phyloP scores from a whole-genome alignment of 2,113 vertebrate genomes.

The Meles meles region DNA sequence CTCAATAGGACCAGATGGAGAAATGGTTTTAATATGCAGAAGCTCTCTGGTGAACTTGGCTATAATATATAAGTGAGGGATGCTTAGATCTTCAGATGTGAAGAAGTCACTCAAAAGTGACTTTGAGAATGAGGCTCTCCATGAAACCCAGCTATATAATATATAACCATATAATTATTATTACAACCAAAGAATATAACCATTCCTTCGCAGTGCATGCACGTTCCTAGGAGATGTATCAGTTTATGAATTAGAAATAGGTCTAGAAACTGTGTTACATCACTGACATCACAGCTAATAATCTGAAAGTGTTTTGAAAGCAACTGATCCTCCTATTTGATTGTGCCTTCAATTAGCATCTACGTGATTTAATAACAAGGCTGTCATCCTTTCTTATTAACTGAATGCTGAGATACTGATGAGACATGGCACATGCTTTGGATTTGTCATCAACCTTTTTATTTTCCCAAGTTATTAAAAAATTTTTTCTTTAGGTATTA shows the following conservation, averaged over 20 bases:
- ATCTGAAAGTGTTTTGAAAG: constrained; percentile 49
- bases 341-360: constrained; percentile 49
- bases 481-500: constrained; percentile 61
- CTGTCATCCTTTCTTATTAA: constrained; percentile 45
- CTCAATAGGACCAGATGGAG: background rate
- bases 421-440: constrained; percentile 30
- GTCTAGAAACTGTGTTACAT: constrained; percentile 31
- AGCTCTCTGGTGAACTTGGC: background rate
- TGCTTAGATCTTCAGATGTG: background rate
- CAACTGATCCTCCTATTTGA: constrained; percentile 9
- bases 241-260: constrained; percentile 24
- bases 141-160: background rate
- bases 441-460: constrained; percentile 35
- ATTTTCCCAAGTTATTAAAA: constrained; percentile 62
- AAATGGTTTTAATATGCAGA: background rate
- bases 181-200: too few relatives aligned
- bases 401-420: background rate
- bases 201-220: background rate
- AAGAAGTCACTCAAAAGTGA: background rate
- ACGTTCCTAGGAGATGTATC: background rate
- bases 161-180: too few relatives aligned
- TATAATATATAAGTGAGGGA: background rate
- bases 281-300: constrained; percentile 56
- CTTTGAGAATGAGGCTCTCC: background rate
- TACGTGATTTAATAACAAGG: constrained; percentile 65